These are phyloP conservation scores for Zoanthus sociatus DNA, from an alignment of 92 coral and sea anemone species.

Conservation along the genomic window DNA sequence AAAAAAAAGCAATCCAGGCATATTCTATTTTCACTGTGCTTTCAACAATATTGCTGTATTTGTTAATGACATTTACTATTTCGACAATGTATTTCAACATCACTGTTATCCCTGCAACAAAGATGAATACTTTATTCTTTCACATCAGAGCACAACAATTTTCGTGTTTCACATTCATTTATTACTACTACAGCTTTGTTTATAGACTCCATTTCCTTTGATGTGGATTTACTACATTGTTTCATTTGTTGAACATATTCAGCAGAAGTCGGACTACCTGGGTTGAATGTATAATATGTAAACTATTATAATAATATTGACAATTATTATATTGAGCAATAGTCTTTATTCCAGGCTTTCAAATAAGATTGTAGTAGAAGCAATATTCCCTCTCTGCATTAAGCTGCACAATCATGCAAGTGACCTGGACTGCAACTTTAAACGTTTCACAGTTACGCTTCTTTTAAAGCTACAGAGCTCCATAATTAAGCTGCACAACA, in stretches of 20 bases:
- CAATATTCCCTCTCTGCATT: neutral
- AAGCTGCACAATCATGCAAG: neutral
- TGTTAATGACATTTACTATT: too few relatives aligned
- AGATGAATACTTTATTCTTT: conserved; percentile 2
- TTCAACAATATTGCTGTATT: neutral
- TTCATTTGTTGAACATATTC: neutral
- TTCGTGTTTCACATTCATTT: neutral
- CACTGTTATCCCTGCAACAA: conserved; percentile 37
- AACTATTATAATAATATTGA: neutral
- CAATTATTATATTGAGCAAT: too few relatives aligned
- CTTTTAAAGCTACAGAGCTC: conserved; percentile 47
- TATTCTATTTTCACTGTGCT: neutral
- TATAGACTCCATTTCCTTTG: neutral
- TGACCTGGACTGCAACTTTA: conserved; percentile 29
- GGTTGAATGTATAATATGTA: neutral
- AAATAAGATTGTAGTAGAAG: neutral
- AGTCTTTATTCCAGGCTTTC: neutral
- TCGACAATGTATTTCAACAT: neutral
- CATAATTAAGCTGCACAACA: conserved; percentile 45
- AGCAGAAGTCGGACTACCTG: neutral
- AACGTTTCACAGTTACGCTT: neutral
- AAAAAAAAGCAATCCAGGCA: neutral
- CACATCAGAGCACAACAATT: neutral
- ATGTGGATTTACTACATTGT: neutral
- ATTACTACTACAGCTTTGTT: neutral